phyloP scores from a whole-genome alignment of 64 coral and sea anemone species.

The Catalaphyllia jardinei region DNA sequence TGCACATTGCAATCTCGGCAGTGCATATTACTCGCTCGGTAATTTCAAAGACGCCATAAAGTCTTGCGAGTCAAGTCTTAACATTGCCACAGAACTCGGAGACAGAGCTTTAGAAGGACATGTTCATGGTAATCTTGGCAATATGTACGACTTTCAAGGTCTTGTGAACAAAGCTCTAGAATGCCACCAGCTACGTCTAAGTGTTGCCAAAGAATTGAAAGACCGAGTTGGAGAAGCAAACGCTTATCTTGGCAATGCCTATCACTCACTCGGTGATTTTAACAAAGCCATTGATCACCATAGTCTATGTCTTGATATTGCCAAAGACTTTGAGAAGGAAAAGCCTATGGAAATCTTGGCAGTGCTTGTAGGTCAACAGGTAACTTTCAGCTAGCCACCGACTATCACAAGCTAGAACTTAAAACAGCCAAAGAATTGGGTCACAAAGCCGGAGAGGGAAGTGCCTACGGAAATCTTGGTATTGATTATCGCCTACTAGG shows the following conservation, averaged over 20 bases:
- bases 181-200: background rate
- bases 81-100: background rate
- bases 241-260: background rate
- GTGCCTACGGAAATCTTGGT: background rate
- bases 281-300: background rate
- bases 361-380: background rate
- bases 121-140: background rate
- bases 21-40: background rate
- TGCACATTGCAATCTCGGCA: constrained; percentile 16
- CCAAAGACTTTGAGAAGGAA: background rate
- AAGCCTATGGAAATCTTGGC: background rate
- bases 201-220: background rate
- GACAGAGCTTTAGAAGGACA: constrained; percentile 9
- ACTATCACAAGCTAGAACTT: background rate
- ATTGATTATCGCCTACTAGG: background rate
- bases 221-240: background rate
- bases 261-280: background rate
- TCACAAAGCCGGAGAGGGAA: background rate
- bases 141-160: background rate
- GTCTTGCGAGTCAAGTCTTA: background rate
- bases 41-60: constrained; percentile 13
- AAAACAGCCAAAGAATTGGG: background rate
- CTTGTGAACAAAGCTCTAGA: background rate
- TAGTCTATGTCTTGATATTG: background rate
- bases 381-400: background rate